Percentiles rank a stretch among this genome's conserved stretches.
phyloP scores from a whole-genome alignment of 2,888 invertebrate species.

The Euzophera pinguis region DNA sequence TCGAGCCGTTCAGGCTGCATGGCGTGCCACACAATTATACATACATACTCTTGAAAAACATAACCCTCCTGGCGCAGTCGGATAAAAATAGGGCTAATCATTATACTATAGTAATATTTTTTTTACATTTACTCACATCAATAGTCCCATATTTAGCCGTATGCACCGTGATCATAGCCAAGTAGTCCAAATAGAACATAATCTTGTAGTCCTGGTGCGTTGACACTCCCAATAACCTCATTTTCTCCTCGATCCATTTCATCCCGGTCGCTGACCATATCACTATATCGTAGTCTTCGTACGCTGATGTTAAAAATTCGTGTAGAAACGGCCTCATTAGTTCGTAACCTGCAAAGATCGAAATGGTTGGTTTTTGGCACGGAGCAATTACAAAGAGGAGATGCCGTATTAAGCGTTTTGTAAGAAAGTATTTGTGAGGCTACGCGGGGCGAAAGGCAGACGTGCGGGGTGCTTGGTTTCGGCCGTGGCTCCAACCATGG shows the following conservation, averaged over 20 bases:
- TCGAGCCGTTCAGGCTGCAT: too few relatives aligned
- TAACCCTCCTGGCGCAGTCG: too few relatives aligned
- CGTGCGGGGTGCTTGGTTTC: too few relatives aligned
- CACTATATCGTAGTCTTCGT: slow-evolving; percentile 95
- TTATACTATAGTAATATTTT: too few relatives aligned
- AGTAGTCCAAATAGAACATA: slow-evolving; percentile 93
- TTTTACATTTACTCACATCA: slow-evolving; percentile 81
- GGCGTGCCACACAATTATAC: too few relatives aligned
- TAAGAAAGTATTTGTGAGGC: too few relatives aligned
- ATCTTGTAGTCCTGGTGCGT: slow-evolving; percentile 93
- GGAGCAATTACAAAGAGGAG: too few relatives aligned
- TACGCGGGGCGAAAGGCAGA: too few relatives aligned
- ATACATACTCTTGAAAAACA: too few relatives aligned
- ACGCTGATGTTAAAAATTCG: slow-evolving; percentile 93
- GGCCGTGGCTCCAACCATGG: too few relatives aligned
- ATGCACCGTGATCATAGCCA: slow-evolving; percentile 97
- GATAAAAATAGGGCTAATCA: too few relatives aligned
- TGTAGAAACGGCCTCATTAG: slow-evolving; percentile 97
- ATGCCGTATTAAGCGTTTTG: too few relatives aligned
- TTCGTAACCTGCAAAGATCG: slow-evolving; percentile 82
- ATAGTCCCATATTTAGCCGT: slow-evolving; percentile 94
- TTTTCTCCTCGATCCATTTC: slow-evolving; percentile 99
- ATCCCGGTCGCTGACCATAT: slow-evolving; percentile 99
- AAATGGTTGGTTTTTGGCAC: not conserved
- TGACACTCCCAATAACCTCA: slow-evolving; percentile 93